phyloP scores from a whole-genome alignment of 2,888 invertebrate genomes.

The Polia nebulosa region DNA sequence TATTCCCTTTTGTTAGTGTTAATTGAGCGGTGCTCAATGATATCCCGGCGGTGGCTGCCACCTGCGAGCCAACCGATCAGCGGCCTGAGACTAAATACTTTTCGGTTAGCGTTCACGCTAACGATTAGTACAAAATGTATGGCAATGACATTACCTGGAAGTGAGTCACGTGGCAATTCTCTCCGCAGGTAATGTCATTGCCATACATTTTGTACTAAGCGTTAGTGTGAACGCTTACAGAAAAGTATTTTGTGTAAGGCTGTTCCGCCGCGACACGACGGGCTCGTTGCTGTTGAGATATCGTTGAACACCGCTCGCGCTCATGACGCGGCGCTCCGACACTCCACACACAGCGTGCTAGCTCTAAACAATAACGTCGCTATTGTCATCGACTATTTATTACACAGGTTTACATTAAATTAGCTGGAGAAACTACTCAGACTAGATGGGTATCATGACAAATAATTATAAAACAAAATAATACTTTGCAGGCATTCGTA shows the following conservation, averaged over 20 bases:
- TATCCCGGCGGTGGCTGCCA: not conserved
- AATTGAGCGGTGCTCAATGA: slow-evolving; percentile 1
- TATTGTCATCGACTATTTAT: not conserved
- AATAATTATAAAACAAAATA: slow-evolving; percentile 1
- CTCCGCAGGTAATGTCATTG: too few relatives aligned
- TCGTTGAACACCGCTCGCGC: slow-evolving; percentile 19
- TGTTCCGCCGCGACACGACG: too few relatives aligned
- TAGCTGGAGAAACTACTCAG: not conserved
- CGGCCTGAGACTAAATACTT: too few relatives aligned
- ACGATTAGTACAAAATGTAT: too few relatives aligned
- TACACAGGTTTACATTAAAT: slow-evolving; percentile 4
- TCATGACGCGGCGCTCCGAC: not conserved
- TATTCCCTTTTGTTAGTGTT: slow-evolving; percentile 14
- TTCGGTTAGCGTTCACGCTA: too few relatives aligned
- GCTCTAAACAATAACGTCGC: too few relatives aligned
- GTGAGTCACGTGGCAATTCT: too few relatives aligned
- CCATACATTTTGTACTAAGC: too few relatives aligned
- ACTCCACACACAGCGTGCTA: slow-evolving; percentile 13
- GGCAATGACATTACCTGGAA: too few relatives aligned
- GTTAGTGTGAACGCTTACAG: too few relatives aligned
- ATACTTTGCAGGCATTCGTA: not conserved
- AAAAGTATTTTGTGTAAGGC: too few relatives aligned
- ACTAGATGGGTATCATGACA: not conserved
- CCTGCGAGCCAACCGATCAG: too few relatives aligned
- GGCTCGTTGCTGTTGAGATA: not conserved